Conservation (phyloP, 2,888 invertebrate genomes). For the Apoda limacodes region DNA sequence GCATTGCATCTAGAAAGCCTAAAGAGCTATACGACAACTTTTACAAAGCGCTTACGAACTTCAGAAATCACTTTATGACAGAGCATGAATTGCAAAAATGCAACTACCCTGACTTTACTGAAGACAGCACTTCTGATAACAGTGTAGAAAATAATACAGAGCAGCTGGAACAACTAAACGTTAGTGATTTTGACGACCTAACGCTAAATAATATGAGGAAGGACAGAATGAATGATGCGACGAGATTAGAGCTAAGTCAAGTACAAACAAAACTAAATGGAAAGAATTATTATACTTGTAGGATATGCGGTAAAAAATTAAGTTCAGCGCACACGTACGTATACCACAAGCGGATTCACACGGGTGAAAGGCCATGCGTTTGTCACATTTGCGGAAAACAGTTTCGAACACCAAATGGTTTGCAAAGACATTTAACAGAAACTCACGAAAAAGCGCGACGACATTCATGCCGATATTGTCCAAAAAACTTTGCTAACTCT, state of each 20-base stretch:
- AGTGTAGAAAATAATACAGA: constrained; percentile 10
- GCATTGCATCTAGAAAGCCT: constrained; percentile 25
- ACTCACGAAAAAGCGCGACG: constrained; percentile 73
- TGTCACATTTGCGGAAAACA: constrained; percentile 76
- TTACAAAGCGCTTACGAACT: constrained; percentile 38
- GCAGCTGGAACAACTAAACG: constrained; percentile 15
- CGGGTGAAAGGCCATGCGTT: constrained; percentile 74
- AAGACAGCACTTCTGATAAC: constrained; percentile 31
- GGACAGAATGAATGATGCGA: constrained; percentile 39
- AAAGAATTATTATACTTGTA: constrained; percentile 67
- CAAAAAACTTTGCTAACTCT: constrained; percentile 69
- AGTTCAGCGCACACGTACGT: constrained; percentile 73
- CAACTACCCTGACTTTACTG: constrained; percentile 27
- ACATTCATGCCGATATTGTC: constrained; percentile 66
- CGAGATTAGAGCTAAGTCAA: constrained; percentile 35
- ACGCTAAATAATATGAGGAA: constrained; percentile 43
- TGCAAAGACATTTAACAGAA: constrained; percentile 71
- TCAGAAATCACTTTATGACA: constrained; percentile 37
- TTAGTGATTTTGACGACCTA: constrained; percentile 43
- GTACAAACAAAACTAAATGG: constrained; percentile 55
- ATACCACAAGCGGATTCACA: constrained; percentile 74
- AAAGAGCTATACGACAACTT: constrained; percentile 30
- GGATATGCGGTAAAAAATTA: constrained; percentile 68
- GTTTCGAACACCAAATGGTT: constrained; percentile 74
- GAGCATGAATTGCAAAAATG: constrained; percentile 23